Evolutionary conservation across 2,888 invertebrate genomes (phyloP).

Genomic region (Brachyptera risi): DNA sequence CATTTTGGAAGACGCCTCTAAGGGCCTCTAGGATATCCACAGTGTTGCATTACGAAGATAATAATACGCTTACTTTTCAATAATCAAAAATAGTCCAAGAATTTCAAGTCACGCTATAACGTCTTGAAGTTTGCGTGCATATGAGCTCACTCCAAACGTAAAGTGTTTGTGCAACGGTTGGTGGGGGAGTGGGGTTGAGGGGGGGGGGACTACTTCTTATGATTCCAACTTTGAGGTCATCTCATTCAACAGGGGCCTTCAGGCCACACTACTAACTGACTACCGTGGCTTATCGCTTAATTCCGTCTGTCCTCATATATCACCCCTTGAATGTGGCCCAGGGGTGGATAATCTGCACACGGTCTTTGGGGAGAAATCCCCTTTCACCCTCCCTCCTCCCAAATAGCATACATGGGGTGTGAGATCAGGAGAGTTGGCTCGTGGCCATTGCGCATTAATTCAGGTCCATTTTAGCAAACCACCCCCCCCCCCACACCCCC

Average conservation of each 20-base stretch:
- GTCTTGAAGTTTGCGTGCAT: no score
- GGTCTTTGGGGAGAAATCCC: slow-evolving; percentile 9
- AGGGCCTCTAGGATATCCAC: no score
- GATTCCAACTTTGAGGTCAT: background rate
- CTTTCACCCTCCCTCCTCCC: background rate
- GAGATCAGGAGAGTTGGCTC: slow-evolving; percentile 28
- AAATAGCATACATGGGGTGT: background rate
- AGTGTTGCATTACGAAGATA: no score
- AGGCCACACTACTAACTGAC: background rate
- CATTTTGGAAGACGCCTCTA: no score
- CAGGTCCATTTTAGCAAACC: background rate
- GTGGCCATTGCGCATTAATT: slow-evolving; percentile 22
- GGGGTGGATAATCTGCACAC: slow-evolving; percentile 19
- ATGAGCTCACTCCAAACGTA: no score
- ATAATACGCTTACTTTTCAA: no score
- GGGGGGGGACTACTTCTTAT: background rate
- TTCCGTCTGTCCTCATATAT: slow-evolving; percentile 31
- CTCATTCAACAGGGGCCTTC: slow-evolving; percentile 30
- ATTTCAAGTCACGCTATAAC: no score
- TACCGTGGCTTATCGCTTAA: slow-evolving; percentile 30
- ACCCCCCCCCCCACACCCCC: background rate
- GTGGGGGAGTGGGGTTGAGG: background rate
- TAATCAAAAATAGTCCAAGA: no score
- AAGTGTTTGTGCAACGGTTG: no score
- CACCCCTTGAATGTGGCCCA: slow-evolving; percentile 28